These are phyloP conservation scores for Dexiosoma caninum DNA, from an alignment of 2,888 invertebrate genomes.

Conservation along the genomic window DNA sequence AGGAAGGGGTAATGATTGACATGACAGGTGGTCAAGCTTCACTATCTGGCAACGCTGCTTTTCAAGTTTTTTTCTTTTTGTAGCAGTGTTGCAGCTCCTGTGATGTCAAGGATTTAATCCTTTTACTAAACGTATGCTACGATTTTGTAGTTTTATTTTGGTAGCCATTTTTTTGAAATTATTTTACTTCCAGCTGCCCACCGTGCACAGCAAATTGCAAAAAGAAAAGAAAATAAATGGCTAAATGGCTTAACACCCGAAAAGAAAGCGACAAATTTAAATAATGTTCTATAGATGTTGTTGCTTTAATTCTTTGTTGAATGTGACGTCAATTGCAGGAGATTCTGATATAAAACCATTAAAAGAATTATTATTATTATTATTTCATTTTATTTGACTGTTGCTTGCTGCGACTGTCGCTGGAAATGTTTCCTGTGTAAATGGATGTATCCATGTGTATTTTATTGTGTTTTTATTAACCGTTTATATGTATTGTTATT, in stretches of 20 bases:
- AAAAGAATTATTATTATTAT: constrained; percentile 28
- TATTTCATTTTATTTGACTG: constrained; percentile 6
- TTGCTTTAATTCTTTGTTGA: background rate
- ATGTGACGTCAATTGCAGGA: constrained; percentile 42
- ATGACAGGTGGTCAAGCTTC: too few relatives aligned
- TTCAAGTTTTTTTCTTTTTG: too few relatives aligned
- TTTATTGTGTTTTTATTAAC: background rate
- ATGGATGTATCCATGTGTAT: background rate
- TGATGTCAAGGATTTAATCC: too few relatives aligned
- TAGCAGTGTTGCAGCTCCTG: too few relatives aligned
- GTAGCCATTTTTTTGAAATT: too few relatives aligned
- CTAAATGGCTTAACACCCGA: background rate
- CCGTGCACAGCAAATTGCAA: background rate
- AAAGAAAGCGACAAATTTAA: background rate
- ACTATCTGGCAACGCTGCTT: too few relatives aligned
- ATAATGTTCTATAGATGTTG: background rate
- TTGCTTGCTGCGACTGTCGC: background rate
- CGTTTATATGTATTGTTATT: background rate
- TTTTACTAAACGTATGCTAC: too few relatives aligned
- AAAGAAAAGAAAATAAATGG: background rate
- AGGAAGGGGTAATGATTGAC: too few relatives aligned
- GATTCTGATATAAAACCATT: constrained; percentile 4
- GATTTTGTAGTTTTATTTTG: too few relatives aligned
- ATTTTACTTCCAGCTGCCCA: background rate
- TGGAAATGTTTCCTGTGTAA: background rate